Evolutionary conservation across 2,113 vertebrate species (phyloP).

Genomic region (Numenius arquata): DNA sequence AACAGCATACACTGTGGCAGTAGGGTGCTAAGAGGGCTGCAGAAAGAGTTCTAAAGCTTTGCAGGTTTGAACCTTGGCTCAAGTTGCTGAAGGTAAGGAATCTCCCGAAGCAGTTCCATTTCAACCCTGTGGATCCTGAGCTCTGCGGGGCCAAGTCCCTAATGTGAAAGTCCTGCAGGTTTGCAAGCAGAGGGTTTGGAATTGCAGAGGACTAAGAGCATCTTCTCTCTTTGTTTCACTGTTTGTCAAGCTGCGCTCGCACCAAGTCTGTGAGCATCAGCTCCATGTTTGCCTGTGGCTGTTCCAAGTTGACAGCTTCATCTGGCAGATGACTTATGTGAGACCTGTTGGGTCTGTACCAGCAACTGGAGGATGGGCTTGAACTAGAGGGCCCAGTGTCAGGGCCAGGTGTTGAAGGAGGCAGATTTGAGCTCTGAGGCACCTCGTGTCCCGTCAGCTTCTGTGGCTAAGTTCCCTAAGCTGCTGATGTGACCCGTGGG

Average conservation of each 20-base stretch:
- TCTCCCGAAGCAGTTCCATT: not conserved
- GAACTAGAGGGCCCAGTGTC: not conserved
- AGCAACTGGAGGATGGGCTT: not conserved
- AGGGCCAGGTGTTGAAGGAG: not conserved
- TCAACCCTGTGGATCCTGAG: not conserved
- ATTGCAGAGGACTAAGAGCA: not conserved
- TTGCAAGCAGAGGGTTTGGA: not conserved
- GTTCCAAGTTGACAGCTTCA: not conserved
- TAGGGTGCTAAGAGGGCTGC: not conserved
- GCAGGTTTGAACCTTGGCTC: not conserved
- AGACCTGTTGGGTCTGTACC: not conserved
- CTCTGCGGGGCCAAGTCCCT: not conserved
- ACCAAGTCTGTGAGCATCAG: not conserved
- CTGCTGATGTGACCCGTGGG: not conserved
- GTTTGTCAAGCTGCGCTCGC: not conserved
- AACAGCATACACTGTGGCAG: not conserved
- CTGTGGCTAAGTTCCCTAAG: not conserved
- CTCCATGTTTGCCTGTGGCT: not conserved
- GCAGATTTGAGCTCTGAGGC: not conserved
- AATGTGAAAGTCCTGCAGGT: not conserved
- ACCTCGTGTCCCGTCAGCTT: fast-evolving
- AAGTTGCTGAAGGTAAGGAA: not conserved
- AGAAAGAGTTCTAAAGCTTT: not conserved
- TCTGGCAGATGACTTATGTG: not conserved
- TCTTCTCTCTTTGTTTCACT: not conserved